Evolutionary conservation across 2,888 invertebrate genomes (phyloP).

Genomic region (Nemotelus nigrinus): DNA sequence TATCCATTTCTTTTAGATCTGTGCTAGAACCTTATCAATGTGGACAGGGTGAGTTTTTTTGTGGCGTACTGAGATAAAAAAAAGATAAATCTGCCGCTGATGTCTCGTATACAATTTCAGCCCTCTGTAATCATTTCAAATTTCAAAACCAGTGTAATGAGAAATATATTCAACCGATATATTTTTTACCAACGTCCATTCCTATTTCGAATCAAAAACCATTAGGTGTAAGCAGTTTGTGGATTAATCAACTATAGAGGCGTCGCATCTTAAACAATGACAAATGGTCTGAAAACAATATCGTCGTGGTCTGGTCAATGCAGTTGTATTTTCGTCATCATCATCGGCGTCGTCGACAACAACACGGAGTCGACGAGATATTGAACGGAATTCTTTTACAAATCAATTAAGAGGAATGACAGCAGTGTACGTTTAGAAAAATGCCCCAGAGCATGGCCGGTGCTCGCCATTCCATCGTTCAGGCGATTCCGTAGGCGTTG

Average conservation of each 20-base stretch:
- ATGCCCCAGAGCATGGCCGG: slow-evolving; percentile 9
- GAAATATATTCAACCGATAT: no score
- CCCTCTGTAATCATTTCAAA: no score
- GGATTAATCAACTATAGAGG: slow-evolving; percentile 51
- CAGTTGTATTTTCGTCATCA: slow-evolving; percentile 32
- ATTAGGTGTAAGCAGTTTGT: neutral
- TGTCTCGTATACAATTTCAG: no score
- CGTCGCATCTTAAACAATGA: slow-evolving; percentile 51
- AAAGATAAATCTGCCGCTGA: no score
- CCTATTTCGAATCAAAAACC: neutral
- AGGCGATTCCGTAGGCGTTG: slow-evolving; percentile 30
- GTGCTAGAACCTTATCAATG: no score
- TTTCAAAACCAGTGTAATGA: no score
- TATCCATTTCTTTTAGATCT: no score
- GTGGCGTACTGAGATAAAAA: no score
- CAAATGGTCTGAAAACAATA: slow-evolving; percentile 49
- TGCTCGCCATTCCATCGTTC: slow-evolving; percentile 8
- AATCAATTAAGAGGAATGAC: slow-evolving; percentile 49
- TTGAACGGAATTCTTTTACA: slow-evolving; percentile 50
- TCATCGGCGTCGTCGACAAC: slow-evolving; percentile 30
- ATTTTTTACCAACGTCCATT: neutral
- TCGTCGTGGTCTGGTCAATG: slow-evolving; percentile 16
- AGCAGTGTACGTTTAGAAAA: slow-evolving; percentile 25
- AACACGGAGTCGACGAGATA: slow-evolving; percentile 45
- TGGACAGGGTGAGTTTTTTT: no score